Evolutionary conservation across 1,140 invertebrate species (phyloP).

Genomic region (Saccostrea echinata): DNA sequence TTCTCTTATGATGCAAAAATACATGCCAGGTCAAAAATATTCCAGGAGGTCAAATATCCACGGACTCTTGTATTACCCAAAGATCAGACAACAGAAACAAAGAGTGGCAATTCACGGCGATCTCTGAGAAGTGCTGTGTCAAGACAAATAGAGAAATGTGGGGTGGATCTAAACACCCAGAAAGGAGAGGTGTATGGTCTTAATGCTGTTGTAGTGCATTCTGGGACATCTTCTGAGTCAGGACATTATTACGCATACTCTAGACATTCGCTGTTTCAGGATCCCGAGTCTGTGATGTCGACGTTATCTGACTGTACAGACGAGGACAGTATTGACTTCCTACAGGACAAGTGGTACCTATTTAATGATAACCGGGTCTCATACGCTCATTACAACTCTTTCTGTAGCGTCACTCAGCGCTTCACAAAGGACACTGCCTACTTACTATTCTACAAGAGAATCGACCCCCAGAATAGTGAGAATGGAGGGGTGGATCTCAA

Average conservation of each 20-base stretch:
- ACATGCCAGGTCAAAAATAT: conserved; percentile 86
- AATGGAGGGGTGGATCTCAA: conserved; percentile 49
- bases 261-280: conserved; percentile 77
- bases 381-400: conserved; percentile 83
- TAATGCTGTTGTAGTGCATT: conserved; percentile 91
- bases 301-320: conserved; percentile 58
- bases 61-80: conserved; percentile 74
- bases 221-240: conserved; percentile 89
- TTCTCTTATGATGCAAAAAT: conserved; percentile 89
- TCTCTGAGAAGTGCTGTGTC: conserved; percentile 56
- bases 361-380: conserved; percentile 90
- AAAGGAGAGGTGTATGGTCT: conserved; percentile 83
- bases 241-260: conserved; percentile 93
- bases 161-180: conserved; percentile 74
- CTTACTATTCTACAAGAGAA: conserved; percentile 87
- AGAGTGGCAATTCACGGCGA: conserved; percentile 72
- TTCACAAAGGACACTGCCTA: conserved; percentile 89
- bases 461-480: conserved; percentile 61
- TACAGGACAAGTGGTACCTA: conserved; percentile 86
- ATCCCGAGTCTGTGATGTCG: conserved; percentile 60
- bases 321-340: conserved; percentile 69
- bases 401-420: conserved; percentile 82
- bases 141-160: conserved; percentile 60
- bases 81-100: conserved; percentile 2
- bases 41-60: conserved; percentile 78